Evolutionary conservation across 2,797 vertebrate species (phyloP), one percentile per base, ranked within the genome.

Genomic region (Rallus crepitans): DNA sequence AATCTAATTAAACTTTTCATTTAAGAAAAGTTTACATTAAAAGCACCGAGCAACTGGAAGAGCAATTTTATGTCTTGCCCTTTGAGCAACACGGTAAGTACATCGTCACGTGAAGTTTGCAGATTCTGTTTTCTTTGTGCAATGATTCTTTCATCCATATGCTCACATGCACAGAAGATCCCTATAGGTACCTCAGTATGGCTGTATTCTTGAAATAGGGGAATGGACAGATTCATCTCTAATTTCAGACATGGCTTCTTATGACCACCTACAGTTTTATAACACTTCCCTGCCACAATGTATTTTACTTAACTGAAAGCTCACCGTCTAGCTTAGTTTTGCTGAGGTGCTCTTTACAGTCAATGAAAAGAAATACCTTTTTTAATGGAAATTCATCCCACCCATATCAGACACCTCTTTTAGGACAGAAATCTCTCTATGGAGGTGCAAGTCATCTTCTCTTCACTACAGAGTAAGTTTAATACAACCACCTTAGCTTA

Each of bases 1-100:
- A 94, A 94, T 85, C 89, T 90, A 94, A 90, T 96, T 77, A 90
- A 92, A 80, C 12, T 73, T 94, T 89, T 59, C 9, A 61, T 94
- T 82, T 91, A 57, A 69, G 89, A 77, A 77, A 23, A 53, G 31
- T 93, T 94, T 91, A 63, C 37, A 23, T 77, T 77, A 80, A 93
- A 70, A 57, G 7, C 13, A 70, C 57, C 27, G 59, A 94, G n/a
- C 61, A 91, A 79, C 12, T 55, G 61, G 21, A 72, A 73, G 28
- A 85, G 42, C 42, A 68, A 61, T 60, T 94, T 86, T 59, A 50
- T 50, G 5, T 20, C 33, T 28, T 82, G 25, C 12, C n/a, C 40
- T 92, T 57, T 31, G 20, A 90, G 60, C 40, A 78, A 70, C 23
- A 31, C 37, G 80, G 33, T 18, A 20, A 70, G 56, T 37, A 35